Conservation (phyloP, 2,797 vertebrate species). For the Pipistrellus nathusii region DNA sequence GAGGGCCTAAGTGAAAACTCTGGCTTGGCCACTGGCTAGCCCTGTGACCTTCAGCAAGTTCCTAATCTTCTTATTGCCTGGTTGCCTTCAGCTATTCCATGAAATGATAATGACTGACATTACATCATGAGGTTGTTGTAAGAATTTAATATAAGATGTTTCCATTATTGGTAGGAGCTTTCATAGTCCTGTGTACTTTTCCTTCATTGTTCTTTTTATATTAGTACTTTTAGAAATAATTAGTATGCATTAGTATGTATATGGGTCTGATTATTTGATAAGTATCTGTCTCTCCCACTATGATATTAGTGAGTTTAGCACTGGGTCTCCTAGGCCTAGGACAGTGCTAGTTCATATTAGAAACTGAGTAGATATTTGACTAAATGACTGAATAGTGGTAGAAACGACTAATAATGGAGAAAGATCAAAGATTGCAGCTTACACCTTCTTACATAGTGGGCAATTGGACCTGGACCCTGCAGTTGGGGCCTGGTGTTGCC, state of each 20-base stretch:
- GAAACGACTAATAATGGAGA: no score
- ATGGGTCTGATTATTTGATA: background rate
- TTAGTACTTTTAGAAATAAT: constrained; percentile 24
- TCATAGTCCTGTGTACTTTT: background rate
- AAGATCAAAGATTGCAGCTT: no score
- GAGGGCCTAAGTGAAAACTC: background rate
- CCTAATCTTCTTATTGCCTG: background rate
- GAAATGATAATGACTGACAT: background rate
- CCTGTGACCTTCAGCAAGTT: background rate
- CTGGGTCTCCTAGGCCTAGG: background rate
- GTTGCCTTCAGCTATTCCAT: background rate
- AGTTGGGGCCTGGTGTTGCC: no score
- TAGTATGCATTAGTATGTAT: background rate
- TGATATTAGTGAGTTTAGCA: background rate
- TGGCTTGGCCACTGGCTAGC: background rate
- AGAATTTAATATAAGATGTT: background rate
- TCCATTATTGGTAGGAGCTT: background rate
- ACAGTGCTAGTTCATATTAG: background rate
- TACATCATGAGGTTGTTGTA: background rate
- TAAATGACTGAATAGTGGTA: background rate
- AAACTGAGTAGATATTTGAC: background rate
- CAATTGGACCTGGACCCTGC: no score
- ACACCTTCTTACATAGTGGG: no score
- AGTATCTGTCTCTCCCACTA: background rate
- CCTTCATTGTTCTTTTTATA: background rate